These are phyloP conservation scores for Amorpha juglandis DNA, from an alignment of 2,888 invertebrate genomes.

Conservation along the genomic window DNA sequence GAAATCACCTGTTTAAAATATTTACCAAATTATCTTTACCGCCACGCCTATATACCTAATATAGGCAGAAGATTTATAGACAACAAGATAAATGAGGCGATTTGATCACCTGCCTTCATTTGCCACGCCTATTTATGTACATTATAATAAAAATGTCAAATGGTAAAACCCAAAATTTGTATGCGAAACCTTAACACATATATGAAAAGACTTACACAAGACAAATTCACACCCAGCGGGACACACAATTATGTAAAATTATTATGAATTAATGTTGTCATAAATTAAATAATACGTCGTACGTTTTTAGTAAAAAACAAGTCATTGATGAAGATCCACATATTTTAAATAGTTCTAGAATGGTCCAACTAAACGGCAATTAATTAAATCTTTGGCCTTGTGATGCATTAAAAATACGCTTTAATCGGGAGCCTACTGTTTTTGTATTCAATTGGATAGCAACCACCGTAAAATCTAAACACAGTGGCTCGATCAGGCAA, in stretches of 20 bases:
- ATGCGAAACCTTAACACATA: neutral
- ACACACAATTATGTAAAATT: neutral
- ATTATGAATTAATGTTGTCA: slow-evolving; percentile 3
- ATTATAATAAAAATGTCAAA: neutral
- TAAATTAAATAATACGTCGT: neutral
- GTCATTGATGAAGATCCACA: neutral
- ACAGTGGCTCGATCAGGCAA: too few species aligned
- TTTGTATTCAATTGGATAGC: too few species aligned
- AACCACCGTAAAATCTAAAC: too few species aligned
- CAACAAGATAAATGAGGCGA: neutral
- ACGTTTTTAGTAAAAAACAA: neutral
- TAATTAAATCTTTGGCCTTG: too few species aligned
- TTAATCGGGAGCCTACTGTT: too few species aligned
- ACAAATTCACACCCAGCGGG: neutral
- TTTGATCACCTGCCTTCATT: neutral
- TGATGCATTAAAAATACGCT: too few species aligned
- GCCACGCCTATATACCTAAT: too few species aligned
- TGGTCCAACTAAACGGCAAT: too few species aligned
- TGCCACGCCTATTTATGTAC: neutral
- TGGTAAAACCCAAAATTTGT: neutral
- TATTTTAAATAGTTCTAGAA: too few species aligned
- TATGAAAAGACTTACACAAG: neutral
- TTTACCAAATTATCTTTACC: too few species aligned
- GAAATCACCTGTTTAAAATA: too few species aligned
- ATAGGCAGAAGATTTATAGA: too few species aligned